Evolutionary conservation across 2,888 invertebrate species (phyloP).

Genomic region (Eupithecia dodoneata): DNA sequence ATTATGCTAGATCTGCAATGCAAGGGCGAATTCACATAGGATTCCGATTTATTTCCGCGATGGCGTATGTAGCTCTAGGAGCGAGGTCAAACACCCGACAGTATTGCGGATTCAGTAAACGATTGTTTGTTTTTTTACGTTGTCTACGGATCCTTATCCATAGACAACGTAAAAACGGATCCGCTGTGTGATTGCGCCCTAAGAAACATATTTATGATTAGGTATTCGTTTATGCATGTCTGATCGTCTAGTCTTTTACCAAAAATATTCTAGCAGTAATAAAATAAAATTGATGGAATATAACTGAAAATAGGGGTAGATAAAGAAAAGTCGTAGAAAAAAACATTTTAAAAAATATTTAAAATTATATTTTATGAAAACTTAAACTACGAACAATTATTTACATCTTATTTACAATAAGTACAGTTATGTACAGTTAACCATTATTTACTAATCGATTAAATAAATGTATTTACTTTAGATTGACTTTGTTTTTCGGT

Average conservation of each 20-base stretch:
- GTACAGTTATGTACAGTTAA: conserved; percentile 44
- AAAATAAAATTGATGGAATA: neutral
- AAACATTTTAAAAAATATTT: conserved; percentile 43
- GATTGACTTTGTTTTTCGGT: conserved; percentile 28
- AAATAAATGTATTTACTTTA: conserved; percentile 37
- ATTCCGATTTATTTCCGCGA: no score
- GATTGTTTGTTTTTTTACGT: no score
- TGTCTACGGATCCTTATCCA: no score
- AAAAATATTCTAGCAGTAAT: neutral
- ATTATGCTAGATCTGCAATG: neutral
- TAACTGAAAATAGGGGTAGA: neutral
- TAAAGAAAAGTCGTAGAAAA: neutral
- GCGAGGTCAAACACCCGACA: no score
- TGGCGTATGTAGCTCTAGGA: no score
- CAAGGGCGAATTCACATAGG: neutral
- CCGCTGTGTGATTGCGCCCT: neutral
- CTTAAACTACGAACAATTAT: conserved; percentile 50
- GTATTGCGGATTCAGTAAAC: no score
- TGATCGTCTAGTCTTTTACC: neutral
- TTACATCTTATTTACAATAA: conserved; percentile 50
- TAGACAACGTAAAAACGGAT: neutral
- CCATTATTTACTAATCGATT: conserved; percentile 35
- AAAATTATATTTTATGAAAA: conserved; percentile 54
- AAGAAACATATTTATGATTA: neutral
- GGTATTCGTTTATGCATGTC: neutral